Evolutionary conservation across 2,888 invertebrate genomes (phyloP).

Genomic region (Mantis religiosa): DNA sequence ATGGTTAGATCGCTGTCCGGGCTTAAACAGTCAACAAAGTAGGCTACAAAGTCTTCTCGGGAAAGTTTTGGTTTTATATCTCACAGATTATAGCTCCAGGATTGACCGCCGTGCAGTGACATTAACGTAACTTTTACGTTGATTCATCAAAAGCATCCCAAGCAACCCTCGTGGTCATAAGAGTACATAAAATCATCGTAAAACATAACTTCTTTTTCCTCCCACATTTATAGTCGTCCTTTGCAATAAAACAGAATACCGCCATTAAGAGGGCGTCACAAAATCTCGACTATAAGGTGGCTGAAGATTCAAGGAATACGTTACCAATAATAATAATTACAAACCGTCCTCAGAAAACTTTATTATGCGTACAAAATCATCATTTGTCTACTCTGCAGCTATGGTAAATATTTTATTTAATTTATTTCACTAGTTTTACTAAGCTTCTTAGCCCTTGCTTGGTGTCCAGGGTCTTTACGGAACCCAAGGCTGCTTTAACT

Average conservation of each 20-base stretch:
- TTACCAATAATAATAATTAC: too few relatives aligned
- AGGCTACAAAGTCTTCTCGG: neutral
- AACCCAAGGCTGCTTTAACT: too few relatives aligned
- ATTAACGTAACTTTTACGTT: neutral
- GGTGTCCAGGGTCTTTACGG: too few relatives aligned
- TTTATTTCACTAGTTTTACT: too few relatives aligned
- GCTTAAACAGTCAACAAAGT: neutral
- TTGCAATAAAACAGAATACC: neutral
- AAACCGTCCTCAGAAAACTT: too few relatives aligned
- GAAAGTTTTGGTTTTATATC: neutral
- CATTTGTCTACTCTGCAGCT: too few relatives aligned
- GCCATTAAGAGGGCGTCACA: neutral
- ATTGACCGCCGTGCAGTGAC: neutral
- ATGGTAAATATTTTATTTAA: too few relatives aligned
- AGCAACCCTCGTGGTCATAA: too few relatives aligned
- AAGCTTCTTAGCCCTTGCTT: too few relatives aligned
- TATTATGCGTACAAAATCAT: too few relatives aligned
- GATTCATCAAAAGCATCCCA: neutral
- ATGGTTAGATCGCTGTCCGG: too few relatives aligned
- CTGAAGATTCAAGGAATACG: too few relatives aligned
- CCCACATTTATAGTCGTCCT: neutral
- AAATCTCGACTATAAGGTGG: neutral
- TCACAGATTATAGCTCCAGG: neutral
- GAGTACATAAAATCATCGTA: neutral
- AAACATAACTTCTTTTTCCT: neutral